Evolutionary conservation across 2,797 vertebrate genomes (phyloP).

Genomic region (Malacoctenus gilli): DNA sequence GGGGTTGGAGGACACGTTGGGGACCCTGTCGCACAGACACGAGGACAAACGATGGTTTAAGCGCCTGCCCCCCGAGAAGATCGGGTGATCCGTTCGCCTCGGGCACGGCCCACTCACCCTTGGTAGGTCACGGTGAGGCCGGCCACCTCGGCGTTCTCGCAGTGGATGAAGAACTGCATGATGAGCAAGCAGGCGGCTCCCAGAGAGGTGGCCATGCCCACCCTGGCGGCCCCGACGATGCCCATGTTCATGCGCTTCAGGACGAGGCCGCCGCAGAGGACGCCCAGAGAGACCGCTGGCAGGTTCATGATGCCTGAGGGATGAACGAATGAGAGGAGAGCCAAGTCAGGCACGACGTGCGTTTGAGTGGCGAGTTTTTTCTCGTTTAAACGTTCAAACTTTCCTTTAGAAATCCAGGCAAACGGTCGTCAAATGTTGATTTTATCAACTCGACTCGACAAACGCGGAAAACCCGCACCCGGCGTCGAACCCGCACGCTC

Average conservation of each 20-base stretch:
- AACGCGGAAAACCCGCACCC: neutral
- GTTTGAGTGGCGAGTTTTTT: neutral
- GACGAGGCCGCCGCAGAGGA: conserved; percentile 90
- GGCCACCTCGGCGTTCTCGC: conserved; percentile 86
- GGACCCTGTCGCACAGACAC: too few species aligned
- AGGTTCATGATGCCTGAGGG: conserved; percentile 91
- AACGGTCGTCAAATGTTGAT: conserved; percentile 43
- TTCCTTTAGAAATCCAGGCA: neutral
- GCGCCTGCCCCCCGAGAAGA: too few species aligned
- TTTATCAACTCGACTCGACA: conserved; percentile 10
- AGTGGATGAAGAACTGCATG: conserved; percentile 84
- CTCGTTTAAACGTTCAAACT: neutral
- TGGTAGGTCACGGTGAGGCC: conserved; percentile 90
- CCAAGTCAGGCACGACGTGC: neutral
- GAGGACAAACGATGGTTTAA: neutral
- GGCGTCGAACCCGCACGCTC: conserved; percentile 15
- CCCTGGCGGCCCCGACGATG: conserved; percentile 85
- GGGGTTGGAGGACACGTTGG: conserved; percentile 72
- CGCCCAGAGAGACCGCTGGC: conserved; percentile 92
- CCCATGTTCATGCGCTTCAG: conserved; percentile 89
- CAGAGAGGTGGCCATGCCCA: conserved; percentile 80
- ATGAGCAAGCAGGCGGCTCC: conserved; percentile 81
- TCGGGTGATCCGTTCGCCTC: neutral
- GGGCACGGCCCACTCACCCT: conserved; percentile 79
- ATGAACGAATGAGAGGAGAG: too few species aligned